Percentiles rank a stretch among this genome's conserved stretches.
phyloP scores from a whole-genome alignment of 2,888 invertebrate genomes.

The Entomobrya proxima region DNA sequence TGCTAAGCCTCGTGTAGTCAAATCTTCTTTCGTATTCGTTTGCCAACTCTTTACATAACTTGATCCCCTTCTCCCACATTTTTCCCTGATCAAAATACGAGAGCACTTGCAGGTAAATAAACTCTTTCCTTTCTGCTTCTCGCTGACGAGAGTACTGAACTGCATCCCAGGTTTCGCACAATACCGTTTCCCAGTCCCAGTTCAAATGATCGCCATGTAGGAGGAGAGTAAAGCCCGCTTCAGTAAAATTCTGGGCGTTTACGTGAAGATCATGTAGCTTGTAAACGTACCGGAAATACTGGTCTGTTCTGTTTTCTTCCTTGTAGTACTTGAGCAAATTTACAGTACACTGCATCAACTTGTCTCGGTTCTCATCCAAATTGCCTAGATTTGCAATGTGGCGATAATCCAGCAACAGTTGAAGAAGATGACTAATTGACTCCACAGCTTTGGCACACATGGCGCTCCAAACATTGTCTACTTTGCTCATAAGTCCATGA shows the following conservation, averaged over 20 bases:
- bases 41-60: constrained; percentile 92
- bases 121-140: constrained; percentile 94
- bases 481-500: constrained; percentile 4
- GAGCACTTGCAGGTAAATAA: constrained; percentile 91
- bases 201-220: constrained; percentile 93
- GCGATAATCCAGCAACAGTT: constrained; percentile 89
- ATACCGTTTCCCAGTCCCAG: constrained; percentile 81
- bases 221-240: constrained; percentile 95
- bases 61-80: constrained; percentile 97
- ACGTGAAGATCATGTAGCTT: constrained; percentile 94
- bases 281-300: constrained; percentile 97
- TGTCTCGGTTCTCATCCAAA: constrained; percentile 93
- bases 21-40: constrained; percentile 91
- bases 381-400: constrained; percentile 90
- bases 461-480: constrained; percentile 58
- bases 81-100: constrained; percentile 96
- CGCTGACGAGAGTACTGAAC: constrained; percentile 80
- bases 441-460: constrained; percentile 66
- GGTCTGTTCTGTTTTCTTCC: constrained; percentile 95
- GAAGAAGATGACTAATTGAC: constrained; percentile 63
- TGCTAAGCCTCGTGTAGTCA: constrained; percentile 91
- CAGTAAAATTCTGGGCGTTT: constrained; percentile 93
- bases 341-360: constrained; percentile 96
- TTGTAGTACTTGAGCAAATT: constrained; percentile 98
- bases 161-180: constrained; percentile 78